phyloP scores from a whole-genome alignment of 2,888 invertebrate genomes.

The Perizoma affinitatum region DNA sequence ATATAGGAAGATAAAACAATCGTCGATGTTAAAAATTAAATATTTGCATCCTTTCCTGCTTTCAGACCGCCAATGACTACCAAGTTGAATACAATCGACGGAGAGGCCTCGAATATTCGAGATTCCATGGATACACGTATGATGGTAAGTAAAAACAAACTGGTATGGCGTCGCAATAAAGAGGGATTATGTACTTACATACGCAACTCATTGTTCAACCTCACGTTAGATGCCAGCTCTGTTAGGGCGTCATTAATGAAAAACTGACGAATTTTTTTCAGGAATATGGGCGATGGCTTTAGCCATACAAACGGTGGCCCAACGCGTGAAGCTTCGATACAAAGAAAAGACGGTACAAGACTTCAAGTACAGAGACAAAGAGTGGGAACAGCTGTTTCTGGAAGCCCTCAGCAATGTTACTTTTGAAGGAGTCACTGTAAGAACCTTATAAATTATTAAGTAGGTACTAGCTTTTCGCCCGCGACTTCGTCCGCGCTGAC shows the following conservation, averaged over 20 bases:
- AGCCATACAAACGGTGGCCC: conserved; percentile 95
- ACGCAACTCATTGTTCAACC: background rate
- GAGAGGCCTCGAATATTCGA: conserved; percentile 92
- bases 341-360: conserved; percentile 92
- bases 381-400: conserved; percentile 94
- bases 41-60: conserved; percentile 36
- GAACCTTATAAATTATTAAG: conserved; percentile 30
- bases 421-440: conserved; percentile 95
- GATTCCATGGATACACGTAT: conserved; percentile 99
- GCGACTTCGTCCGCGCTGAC: too few relatives aligned
- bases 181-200: too few relatives aligned
- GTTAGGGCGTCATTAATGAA: too few relatives aligned
- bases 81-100: conserved; percentile 92
- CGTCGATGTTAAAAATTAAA: too few relatives aligned
- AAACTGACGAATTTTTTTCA: conserved; percentile 32
- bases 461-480: too few relatives aligned
- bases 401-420: conserved; percentile 95
- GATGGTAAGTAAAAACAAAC: conserved; percentile 86
- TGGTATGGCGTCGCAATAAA: conserved; percentile 3
- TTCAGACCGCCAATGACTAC: conserved; percentile 95
- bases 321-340: conserved; percentile 86
- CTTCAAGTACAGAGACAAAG: conserved; percentile 92
- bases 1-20: too few relatives aligned
- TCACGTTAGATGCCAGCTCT: background rate
- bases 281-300: conserved; percentile 98